These are phyloP conservation scores for Antigone vipio DNA, from an alignment of 2,113 vertebrate genomes.

Conservation along the genomic window DNA sequence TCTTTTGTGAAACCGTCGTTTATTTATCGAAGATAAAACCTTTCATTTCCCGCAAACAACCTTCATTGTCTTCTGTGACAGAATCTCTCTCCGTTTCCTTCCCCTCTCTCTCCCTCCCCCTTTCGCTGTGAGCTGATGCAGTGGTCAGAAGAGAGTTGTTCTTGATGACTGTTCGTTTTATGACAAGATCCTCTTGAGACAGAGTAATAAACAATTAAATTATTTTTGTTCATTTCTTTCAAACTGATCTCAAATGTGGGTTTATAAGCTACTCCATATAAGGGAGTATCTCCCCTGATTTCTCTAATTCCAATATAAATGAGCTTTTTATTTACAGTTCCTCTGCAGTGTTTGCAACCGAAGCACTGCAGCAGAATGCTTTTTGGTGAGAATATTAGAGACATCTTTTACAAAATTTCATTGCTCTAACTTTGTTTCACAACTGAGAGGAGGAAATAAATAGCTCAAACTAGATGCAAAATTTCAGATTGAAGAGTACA, in stretches of 20 bases:
- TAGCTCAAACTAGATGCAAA: neutral
- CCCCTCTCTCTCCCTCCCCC: neutral
- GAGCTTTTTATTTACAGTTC: conserved; percentile 30
- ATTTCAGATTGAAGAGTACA: neutral
- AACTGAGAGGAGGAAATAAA: neutral
- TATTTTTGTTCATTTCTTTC: conserved; percentile 6
- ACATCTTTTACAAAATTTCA: neutral
- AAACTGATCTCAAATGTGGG: neutral
- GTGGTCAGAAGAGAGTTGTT: conserved; percentile 32
- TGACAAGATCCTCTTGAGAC: conserved; percentile 4
- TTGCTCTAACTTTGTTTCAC: neutral
- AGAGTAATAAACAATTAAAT: neutral
- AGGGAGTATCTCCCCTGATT: neutral
- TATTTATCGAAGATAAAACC: neutral
- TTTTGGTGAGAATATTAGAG: neutral
- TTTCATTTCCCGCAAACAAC: neutral
- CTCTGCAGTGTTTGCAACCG: neutral
- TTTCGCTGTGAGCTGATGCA: conserved; percentile 9
- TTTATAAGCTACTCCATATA: neutral
- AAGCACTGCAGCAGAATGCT: conserved; percentile 32
- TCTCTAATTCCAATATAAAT: neutral
- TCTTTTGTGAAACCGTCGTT: neutral
- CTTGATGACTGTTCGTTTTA: conserved; percentile 12
- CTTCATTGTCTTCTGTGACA: neutral
- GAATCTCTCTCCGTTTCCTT: neutral